A percentile compares a stretch with the other conserved stretches of the same genome.
Evolutionary conservation across 2,888 invertebrate genomes (phyloP).

Genomic region (Cactoblastis cactorum): DNA sequence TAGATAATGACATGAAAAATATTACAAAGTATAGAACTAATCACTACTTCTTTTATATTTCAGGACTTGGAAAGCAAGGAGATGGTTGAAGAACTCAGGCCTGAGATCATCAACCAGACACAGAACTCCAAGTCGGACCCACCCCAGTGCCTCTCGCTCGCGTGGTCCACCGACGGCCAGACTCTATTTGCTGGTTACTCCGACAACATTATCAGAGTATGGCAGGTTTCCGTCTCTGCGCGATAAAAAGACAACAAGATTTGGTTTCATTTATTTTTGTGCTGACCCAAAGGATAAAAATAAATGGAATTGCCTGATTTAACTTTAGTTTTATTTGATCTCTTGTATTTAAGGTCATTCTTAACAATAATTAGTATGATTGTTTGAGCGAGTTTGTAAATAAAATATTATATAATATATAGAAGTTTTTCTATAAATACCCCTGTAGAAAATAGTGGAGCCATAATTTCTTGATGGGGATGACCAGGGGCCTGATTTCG

Average conservation of each 20-base stretch:
- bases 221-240: conserved; percentile 96
- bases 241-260: conserved; percentile 75
- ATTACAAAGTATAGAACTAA: conserved; percentile 10
- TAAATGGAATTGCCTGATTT: conserved; percentile 67
- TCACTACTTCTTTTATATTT: conserved; percentile 23
- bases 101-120: conserved; percentile 92
- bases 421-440: too few relatives aligned
- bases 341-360: conserved; percentile 27
- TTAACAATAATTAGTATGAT: background rate
- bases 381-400: background rate
- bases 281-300: conserved; percentile 62
- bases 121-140: conserved; percentile 91
- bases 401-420: background rate
- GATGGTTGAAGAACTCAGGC: conserved; percentile 98
- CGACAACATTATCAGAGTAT: conserved; percentile 98
- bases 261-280: conserved; percentile 75
- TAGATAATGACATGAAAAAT: too few relatives aligned
- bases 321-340: conserved; percentile 60
- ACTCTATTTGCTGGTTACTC: conserved; percentile 99
- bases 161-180: conserved; percentile 99
- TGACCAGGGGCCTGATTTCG: too few relatives aligned
- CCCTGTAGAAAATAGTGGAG: too few relatives aligned
- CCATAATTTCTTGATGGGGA: too few relatives aligned
- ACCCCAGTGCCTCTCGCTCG: conserved; percentile 97
- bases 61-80: conserved; percentile 99